Evolutionary conservation across 1,140 invertebrate species (phyloP), one percentile per base, ranked within the genome.

Genomic region (Eufriesea mexicana): DNA sequence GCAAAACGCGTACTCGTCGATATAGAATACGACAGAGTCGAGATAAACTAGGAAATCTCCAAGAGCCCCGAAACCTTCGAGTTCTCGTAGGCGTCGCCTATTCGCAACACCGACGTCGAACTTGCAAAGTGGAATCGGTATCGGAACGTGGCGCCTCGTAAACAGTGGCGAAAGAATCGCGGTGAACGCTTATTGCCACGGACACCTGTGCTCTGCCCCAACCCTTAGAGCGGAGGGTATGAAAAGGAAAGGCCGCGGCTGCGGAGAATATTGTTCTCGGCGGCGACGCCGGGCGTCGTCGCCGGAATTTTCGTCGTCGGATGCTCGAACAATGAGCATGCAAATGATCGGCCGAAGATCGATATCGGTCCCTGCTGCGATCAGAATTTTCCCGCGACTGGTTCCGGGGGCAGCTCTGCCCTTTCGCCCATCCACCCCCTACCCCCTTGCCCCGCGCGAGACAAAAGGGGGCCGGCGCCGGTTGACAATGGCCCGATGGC

Each of bases 341-440:
- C 93, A 94, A 94, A 94, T 94, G 93, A 94, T 94, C 93, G 93
- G 93, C 90, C 92, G 92, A 94, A 94, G 93, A 94, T 94, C 93
- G 93, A 94, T 94, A 93, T 89, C 90, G 89, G 89, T 90, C 84
- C 84, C 64, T 76, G 78, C 86, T 90, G 90, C 92, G 93, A 93
- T 94, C 93, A 93, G 93, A 94, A 94, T 94, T 94, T 94, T 92
- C 90, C 92, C 77, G 89, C 83, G 84, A 85, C 84, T 82, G 87
- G 89, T 80, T 81, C 85, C 79, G 85, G 86, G 85, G 86, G 84
- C 77, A 79, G 84, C 79, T 57, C 86, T 66, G 72, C 74, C 71
- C 78, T 77, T 79, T 66, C 81, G 84, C 42, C 66, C n/a, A 42
- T 55, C 64, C 57, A 2, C 42, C 55, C 64, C 86, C 54, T 5